phyloP scores from a whole-genome alignment of 2,888 invertebrate genomes.

The Mongoloraphidia duomilia region DNA sequence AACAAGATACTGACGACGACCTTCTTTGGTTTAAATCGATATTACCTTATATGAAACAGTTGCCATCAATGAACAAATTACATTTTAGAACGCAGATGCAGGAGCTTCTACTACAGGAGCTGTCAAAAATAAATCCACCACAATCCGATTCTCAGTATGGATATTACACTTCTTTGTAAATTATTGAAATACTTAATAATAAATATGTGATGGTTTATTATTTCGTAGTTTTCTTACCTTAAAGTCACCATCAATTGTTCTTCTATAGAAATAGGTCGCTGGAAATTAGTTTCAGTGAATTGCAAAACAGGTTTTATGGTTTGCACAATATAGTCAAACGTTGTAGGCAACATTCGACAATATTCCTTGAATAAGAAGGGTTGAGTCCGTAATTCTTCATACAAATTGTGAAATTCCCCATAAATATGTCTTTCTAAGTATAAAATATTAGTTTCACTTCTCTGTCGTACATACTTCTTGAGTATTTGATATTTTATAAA shows the following conservation, averaged over 20 bases:
- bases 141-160: conserved; percentile 8
- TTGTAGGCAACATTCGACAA: too few species aligned
- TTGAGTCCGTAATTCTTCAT: too few species aligned
- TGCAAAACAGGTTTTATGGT: too few species aligned
- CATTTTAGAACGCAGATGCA: conserved; percentile 18
- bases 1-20: conserved; percentile 14
- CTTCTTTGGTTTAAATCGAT: conserved; percentile 18
- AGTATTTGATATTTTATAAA: too few species aligned
- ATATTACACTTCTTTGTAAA: conserved; percentile 13
- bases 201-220: conserved; percentile 2
- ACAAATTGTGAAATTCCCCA: too few species aligned
- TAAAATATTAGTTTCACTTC: too few species aligned
- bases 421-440: too few species aligned
- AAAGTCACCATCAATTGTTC: conserved; percentile 14
- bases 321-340: too few species aligned
- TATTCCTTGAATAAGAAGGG: too few species aligned
- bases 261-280: conserved; percentile 13
- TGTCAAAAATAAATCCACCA: conserved; percentile 16
- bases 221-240: conserved; percentile 13
- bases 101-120: conserved; percentile 16
- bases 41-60: conserved; percentile 18
- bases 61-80: conserved; percentile 17
- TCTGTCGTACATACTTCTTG: too few species aligned
- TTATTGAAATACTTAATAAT: conserved; percentile 7
- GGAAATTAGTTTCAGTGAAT: too few species aligned